These are phyloP conservation scores for Poeciliopsis occidentalis DNA, from an alignment of 2,113 vertebrate species.

Conservation along the genomic window DNA sequence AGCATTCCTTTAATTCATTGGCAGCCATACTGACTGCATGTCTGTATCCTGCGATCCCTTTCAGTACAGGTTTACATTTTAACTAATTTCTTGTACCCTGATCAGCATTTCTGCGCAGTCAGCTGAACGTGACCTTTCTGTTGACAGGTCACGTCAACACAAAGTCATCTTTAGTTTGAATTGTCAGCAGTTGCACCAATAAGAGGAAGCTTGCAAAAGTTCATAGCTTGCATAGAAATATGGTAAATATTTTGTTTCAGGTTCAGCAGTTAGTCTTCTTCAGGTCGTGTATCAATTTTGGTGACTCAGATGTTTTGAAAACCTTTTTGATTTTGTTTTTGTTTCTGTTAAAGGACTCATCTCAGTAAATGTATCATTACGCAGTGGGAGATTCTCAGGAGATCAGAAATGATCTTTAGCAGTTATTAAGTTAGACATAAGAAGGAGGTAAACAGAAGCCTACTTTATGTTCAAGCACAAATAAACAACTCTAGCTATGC, in stretches of 20 bases:
- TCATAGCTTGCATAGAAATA: too few relatives aligned
- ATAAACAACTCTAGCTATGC: not conserved
- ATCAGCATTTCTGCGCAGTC: conserved; percentile 10
- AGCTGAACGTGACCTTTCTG: conserved; percentile 12
- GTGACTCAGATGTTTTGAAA: too few relatives aligned
- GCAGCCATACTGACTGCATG: not conserved
- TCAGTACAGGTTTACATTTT: conserved; percentile 2
- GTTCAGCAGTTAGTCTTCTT: too few relatives aligned
- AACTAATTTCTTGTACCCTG: conserved; percentile 12
- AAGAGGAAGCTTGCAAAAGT: too few relatives aligned
- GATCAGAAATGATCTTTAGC: not conserved
- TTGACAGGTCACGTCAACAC: conserved; percentile 30
- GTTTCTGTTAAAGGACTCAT: too few relatives aligned
- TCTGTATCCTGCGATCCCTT: not conserved
- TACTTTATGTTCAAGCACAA: not conserved
- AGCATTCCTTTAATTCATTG: not conserved
- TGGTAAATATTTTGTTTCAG: too few relatives aligned
- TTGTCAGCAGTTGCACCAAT: not conserved
- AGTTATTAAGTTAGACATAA: not conserved
- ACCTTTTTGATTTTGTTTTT: too few relatives aligned
- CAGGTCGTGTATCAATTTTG: too few relatives aligned
- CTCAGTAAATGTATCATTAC: not conserved
- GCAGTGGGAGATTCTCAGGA: not conserved
- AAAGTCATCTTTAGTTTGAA: not conserved
- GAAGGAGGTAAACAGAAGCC: not conserved